Conservation (phyloP, 2,113 vertebrate genomes). For the Leptodactylus fuscus region DNA sequence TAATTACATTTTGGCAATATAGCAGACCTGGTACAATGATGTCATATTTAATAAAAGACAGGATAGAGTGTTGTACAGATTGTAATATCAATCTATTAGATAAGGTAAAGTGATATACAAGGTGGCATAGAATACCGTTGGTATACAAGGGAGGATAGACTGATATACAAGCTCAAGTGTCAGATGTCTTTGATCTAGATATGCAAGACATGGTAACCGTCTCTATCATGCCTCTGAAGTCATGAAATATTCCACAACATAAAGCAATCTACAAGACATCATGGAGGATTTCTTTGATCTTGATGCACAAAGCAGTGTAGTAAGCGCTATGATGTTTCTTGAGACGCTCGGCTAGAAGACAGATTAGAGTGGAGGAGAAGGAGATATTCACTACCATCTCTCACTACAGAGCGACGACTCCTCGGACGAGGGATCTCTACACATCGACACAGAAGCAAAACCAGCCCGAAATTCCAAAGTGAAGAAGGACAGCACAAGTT, state of each 20-base stretch:
- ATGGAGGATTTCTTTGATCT: not conserved
- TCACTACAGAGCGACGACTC: conserved; percentile 81
- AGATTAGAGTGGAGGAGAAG: not conserved
- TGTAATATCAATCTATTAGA: too few relatives aligned
- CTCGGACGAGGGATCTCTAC: conserved; percentile 93
- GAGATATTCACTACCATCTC: not conserved
- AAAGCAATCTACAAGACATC: conserved; percentile 1
- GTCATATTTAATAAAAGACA: too few relatives aligned
- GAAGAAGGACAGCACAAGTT: conserved; percentile 88
- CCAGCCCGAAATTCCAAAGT: conserved; percentile 86
- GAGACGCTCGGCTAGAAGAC: not conserved
- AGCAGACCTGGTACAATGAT: too few relatives aligned
- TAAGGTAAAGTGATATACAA: too few relatives aligned
- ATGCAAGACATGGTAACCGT: not conserved
- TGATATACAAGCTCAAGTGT: not conserved
- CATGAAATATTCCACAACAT: not conserved
- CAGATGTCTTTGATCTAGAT: too few relatives aligned
- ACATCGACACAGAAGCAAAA: conserved; percentile 93
- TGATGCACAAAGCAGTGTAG: too few relatives aligned
- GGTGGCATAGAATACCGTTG: not conserved
- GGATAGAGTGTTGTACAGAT: too few relatives aligned
- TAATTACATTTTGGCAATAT: too few relatives aligned
- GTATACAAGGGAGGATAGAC: not conserved
- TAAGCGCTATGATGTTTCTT: not conserved
- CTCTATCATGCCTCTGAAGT: not conserved